Base-by-base conservation (phyloP, 2,113 vertebrate genomes). In the Acanthochromis polyacanthus region DNA sequence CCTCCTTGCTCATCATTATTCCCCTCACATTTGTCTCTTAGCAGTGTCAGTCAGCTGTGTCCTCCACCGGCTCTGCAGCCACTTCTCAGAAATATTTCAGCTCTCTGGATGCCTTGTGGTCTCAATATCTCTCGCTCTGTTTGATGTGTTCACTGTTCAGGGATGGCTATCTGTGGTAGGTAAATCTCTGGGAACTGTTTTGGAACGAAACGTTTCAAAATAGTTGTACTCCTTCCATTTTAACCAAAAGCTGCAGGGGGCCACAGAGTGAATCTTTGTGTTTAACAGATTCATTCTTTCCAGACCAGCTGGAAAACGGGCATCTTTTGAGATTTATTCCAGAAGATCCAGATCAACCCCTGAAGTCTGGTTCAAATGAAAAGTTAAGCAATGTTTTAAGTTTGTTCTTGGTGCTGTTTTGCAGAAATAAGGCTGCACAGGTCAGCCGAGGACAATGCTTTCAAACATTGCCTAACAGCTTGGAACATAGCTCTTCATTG, bases 381-480 rank as follows among this genome's bases (percentile, higher is more conserved):
- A 71, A 72, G 75, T 88, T 82, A 52, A 76, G 82, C 75, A 91
- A 91, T 85, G 22, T 68, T 74, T 32, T 10, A 64, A 70, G 82
- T 65, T 43, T 71, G 61, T 55, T 77, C 68, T 36, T 59, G n/a
- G n/a, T n/a, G n/a, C n/a, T n/a, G n/a, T n/a, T n/a, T n/a, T 56
- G n/a, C 67, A 56, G 36, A 56, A 22, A 23, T 61, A 63, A 64
- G 10, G 7, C 8, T 28, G 19, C 28, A 19, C 16, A 74, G 30
- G 59, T 82, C 68, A 43, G 67, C 10, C 65, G 38, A 57, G 80
- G 72, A 87, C 66, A 79, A 32, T 23, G 81, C 80, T 81, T 68
- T 78, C 50, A 87, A 78, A 83, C 60, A 79, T 85, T 92, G 82
- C 82, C 76, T 79, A 85, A 87, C 81, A 79, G 73, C 78, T 80